phyloP scores from a whole-genome alignment of 1,140 invertebrate species.

The Parapsyche elsis region DNA sequence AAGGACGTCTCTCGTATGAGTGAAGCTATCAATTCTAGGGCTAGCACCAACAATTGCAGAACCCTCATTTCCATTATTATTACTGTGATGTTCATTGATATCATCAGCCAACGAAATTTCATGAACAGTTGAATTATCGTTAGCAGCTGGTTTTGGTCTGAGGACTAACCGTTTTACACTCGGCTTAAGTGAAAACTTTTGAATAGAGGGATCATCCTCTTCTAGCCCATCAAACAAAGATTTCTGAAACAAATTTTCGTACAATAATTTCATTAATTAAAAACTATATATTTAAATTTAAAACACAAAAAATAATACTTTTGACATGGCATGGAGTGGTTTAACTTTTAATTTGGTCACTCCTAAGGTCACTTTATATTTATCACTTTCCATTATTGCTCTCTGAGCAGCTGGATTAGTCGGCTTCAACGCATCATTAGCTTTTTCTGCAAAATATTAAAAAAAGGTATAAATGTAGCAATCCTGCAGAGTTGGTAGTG shows the following conservation, averaged over 20 bases:
- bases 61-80: not conserved
- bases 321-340: constrained; percentile 67
- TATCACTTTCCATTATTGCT: constrained; percentile 67
- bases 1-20: not conserved
- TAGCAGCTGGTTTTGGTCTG: constrained; percentile 59
- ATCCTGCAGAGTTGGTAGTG: not conserved
- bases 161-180: constrained; percentile 74
- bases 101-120: not conserved
- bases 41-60: not conserved
- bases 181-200: constrained; percentile 72
- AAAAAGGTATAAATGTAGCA: not conserved
- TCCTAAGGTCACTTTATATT: constrained; percentile 73
- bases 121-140: not conserved
- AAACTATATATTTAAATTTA: not conserved
- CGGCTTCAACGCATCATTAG: constrained; percentile 77
- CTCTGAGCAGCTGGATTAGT: constrained; percentile 78
- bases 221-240: constrained; percentile 78
- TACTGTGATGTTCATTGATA: constrained; percentile 4
- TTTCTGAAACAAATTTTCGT: constrained; percentile 64
- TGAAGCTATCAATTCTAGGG: not conserved
- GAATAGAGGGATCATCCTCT: constrained; percentile 72
- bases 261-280: not conserved
- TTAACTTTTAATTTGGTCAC: constrained; percentile 72
- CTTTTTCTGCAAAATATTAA: constrained; percentile 67
- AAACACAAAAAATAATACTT: constrained; percentile 58